phyloP scores from a whole-genome alignment of 2,888 invertebrate species.

The Onchidella celtica region DNA sequence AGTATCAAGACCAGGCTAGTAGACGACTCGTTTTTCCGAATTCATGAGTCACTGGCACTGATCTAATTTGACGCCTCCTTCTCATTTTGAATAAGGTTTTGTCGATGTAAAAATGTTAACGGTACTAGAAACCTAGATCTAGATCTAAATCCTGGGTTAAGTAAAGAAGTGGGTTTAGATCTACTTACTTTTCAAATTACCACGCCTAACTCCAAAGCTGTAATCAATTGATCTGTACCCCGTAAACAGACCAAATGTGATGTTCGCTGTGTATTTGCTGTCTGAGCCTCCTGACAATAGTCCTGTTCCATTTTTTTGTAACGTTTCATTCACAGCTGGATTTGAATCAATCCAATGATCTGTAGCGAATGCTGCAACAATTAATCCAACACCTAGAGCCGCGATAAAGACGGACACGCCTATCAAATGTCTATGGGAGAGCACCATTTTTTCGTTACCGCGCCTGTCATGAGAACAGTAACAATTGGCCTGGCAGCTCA shows the following conservation, averaged over 20 bases:
- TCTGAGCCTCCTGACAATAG: conserved; percentile 23
- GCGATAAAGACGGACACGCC: conserved; percentile 91
- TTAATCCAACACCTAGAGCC: conserved; percentile 88
- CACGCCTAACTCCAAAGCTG: conserved; percentile 89
- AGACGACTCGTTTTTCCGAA: no score
- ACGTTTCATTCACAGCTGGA: conserved; percentile 81
- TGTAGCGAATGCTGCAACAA: conserved; percentile 91
- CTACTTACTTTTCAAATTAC: conserved; percentile 83
- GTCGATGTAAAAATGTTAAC: no score
- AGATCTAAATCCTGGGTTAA: no score
- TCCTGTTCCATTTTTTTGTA: conserved; percentile 1
- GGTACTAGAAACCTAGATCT: no score
- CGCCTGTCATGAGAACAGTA: no score
- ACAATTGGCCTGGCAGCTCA: no score
- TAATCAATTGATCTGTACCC: conserved; percentile 91
- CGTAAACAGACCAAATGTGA: conserved; percentile 90
- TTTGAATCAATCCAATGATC: conserved; percentile 91
- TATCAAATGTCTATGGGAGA: conserved; percentile 89
- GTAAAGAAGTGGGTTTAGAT: no score
- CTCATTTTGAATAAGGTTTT: no score
- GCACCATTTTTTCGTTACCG: no score
- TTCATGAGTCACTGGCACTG: no score
- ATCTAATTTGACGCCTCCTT: no score
- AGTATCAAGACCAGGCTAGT: no score
- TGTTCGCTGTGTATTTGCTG: conserved; percentile 62